Conservation (phyloP, 2,888 invertebrate genomes). For the Luperina nickerlii region DNA sequence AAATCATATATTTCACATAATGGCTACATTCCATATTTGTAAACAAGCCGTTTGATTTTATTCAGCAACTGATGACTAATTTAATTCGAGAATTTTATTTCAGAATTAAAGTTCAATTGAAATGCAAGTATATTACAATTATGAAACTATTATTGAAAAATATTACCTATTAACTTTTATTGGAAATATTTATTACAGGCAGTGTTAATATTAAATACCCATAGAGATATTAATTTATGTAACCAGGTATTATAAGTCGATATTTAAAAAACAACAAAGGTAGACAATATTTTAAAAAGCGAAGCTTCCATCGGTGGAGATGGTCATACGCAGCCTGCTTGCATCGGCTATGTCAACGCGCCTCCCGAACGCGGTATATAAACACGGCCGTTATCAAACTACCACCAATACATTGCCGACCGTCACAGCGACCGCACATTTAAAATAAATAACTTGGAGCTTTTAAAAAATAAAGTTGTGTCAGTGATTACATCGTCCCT, state of each 20-base stretch:
- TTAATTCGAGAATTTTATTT: slow-evolving; percentile 11
- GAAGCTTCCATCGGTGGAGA: slow-evolving; percentile 73
- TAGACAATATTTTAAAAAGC: slow-evolving; percentile 63
- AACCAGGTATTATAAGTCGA: neutral
- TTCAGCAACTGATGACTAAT: slow-evolving; percentile 32
- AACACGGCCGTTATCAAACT: slow-evolving; percentile 82
- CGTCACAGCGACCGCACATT: slow-evolving; percentile 85
- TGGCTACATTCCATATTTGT: slow-evolving; percentile 16
- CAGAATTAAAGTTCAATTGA: slow-evolving; percentile 29
- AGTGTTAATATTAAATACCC: slow-evolving; percentile 1
- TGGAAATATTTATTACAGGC: neutral
- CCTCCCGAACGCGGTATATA: slow-evolving; percentile 82
- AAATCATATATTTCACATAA: neutral
- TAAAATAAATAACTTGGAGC: slow-evolving; percentile 73
- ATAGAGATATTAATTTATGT: neutral
- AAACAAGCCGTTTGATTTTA: slow-evolving; percentile 39
- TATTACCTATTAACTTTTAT: neutral
- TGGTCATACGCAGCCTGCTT: slow-evolving; percentile 78
- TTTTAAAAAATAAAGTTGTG: slow-evolving; percentile 78
- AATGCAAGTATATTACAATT: slow-evolving; percentile 33
- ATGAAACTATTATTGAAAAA: neutral
- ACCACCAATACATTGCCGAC: slow-evolving; percentile 87
- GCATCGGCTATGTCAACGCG: slow-evolving; percentile 79
- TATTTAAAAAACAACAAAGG: slow-evolving; percentile 56
- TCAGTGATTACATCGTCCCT: slow-evolving; percentile 79